Base-by-base conservation (phyloP, 2,888 invertebrate species). In the Acanthococcus lagerstroemiae region DNA sequence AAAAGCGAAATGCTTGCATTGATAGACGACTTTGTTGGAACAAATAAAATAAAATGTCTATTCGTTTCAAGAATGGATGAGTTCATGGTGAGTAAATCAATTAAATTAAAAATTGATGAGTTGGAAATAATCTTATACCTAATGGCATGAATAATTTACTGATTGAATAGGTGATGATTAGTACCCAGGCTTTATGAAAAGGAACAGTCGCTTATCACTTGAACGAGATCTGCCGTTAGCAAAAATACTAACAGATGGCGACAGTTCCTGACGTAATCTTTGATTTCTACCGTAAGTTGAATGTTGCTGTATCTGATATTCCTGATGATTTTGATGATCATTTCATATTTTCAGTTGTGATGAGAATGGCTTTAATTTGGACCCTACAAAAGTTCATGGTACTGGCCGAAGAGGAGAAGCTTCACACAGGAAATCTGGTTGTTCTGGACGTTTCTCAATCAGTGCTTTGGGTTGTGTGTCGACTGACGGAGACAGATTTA, bases 371-470 rank as follows among this genome's bases (percentile, higher is more conserved):
- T 73, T 71, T 68, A 55, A 60, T 44, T 68, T 61, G 45, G 71
- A 73, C 67, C 72, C 72, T 15, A 58, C 67, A 22, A 66, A 69
- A 26, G 66, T 72, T n/a, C 66, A 67, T 66, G 73, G 70, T 19
- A 71, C 72, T 55, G 72, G 73, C 2, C 67, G 67, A 69, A 72
- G 70, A 56, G 72, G 71, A 45, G 67, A 67, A 57, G 50, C 72
- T 37, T 66, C 73, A 17, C 55, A 30, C 44, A 30, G 71, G 63
- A 68, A 72, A 55, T 71, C 68, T 46, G 71, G 72, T 30, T 71
- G 73, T 5, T 72, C 71, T 22, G 73, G 73, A 21, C 48, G 71
- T 65, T 71, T 72, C 55, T 70, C 69, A 7, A 73, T 69, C 6
- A 70, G 70, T 22, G 72, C 73, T 4, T 65, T 73, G 37, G 72